phyloP scores from a whole-genome alignment of 2,888 invertebrate genomes.

The Microctonus hyperodae region DNA sequence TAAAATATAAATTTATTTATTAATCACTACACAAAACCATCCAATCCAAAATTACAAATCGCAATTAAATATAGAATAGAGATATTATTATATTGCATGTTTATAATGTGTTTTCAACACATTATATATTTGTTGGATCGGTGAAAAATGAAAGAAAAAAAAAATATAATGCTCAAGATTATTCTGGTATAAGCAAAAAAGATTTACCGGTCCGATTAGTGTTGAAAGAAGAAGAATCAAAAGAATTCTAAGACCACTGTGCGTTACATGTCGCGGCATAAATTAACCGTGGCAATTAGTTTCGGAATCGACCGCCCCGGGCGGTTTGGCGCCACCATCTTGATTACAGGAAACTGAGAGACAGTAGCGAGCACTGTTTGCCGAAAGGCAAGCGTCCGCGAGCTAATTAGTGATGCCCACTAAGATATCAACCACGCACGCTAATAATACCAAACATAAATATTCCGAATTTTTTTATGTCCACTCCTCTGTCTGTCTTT shows the following conservation, averaged over 20 bases:
- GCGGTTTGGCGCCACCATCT: conserved; percentile 63
- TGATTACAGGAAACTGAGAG: conserved; percentile 56
- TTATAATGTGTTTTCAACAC: no score
- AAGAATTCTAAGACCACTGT: conserved; percentile 40
- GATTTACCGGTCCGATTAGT: conserved; percentile 40
- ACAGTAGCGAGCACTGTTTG: conserved; percentile 63
- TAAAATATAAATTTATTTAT: not conserved
- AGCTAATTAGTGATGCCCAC: conserved; percentile 63
- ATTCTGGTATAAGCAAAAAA: conserved; percentile 34
- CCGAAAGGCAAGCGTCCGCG: conserved; percentile 56
- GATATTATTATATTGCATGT: not conserved
- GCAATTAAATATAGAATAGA: not conserved
- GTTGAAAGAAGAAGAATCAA: conserved; percentile 37
- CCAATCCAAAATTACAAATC: not conserved
- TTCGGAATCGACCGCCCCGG: conserved; percentile 61
- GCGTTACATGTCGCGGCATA: conserved; percentile 52
- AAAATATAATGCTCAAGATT: conserved; percentile 20
- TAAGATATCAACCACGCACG: conserved; percentile 59
- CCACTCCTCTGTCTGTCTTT: conserved; percentile 32
- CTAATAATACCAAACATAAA: conserved; percentile 62
- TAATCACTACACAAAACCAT: not conserved
- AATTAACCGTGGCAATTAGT: conserved; percentile 63
- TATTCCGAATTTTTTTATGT: conserved; percentile 56
- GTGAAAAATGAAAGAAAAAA: not conserved
- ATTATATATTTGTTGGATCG: not conserved